Evolutionary conservation across 2,797 vertebrate genomes (phyloP).

Genomic region (Otus scops): DNA sequence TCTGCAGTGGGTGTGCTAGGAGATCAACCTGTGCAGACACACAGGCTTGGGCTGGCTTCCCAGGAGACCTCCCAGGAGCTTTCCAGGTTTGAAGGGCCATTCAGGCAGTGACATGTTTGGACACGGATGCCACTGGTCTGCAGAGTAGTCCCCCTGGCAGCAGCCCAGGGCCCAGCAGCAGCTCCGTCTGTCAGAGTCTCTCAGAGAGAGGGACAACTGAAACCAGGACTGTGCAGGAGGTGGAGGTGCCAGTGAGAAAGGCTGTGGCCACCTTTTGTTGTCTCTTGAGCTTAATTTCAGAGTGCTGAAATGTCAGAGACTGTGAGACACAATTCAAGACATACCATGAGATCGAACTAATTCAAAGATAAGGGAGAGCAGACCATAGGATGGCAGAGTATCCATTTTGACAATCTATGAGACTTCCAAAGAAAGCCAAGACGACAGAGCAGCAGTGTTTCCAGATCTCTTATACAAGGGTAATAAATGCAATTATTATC

Average conservation of each 20-base stretch:
- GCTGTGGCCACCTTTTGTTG: accelerated
- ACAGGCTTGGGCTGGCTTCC: background rate
- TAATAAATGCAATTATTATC: background rate
- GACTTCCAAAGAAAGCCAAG: background rate
- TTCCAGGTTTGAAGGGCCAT: background rate
- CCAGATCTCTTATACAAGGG: background rate
- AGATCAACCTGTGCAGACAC: background rate
- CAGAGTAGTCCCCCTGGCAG: conserved; percentile 10
- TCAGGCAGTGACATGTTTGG: background rate
- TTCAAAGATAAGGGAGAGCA: background rate
- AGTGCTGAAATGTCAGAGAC: background rate
- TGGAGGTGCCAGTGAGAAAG: background rate
- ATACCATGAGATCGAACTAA: background rate
- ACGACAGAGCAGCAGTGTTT: background rate
- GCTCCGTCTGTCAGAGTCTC: conserved; percentile 8
- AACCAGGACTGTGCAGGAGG: background rate
- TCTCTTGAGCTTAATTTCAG: background rate
- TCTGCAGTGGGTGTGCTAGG: background rate
- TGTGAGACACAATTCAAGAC: background rate
- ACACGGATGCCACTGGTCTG: background rate
- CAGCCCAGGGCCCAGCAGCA: background rate
- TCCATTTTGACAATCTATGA: background rate
- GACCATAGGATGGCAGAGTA: background rate
- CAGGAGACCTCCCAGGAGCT: background rate
- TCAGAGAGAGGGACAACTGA: background rate